Evolutionary conservation across 1,140 invertebrate species (phyloP).

Genomic region (Drosophila kurseongensis): DNA sequence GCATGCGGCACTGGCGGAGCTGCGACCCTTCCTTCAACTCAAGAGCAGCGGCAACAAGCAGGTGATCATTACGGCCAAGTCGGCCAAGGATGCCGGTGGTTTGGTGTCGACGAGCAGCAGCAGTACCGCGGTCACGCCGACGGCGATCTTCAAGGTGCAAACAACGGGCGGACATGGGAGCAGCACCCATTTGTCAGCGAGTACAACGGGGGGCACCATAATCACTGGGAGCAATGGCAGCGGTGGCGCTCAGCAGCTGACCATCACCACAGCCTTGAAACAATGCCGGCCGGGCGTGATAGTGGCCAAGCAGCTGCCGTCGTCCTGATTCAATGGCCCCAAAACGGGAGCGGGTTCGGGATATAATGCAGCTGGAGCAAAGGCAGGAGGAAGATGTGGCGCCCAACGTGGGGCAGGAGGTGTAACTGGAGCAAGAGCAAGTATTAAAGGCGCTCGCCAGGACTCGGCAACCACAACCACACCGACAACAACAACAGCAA

Average conservation of each 20-base stretch:
- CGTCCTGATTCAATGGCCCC: constrained; percentile 79
- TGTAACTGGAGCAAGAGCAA: constrained; percentile 38
- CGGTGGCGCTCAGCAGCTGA: constrained; percentile 57
- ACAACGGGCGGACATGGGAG: constrained; percentile 26
- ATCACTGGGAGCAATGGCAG: constrained; percentile 52
- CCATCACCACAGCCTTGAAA: constrained; percentile 85
- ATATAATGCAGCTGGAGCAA: constrained; percentile 13
- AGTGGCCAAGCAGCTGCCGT: constrained; percentile 90
- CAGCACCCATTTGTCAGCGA: constrained; percentile 18
- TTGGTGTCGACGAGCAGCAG: constrained; percentile 27
- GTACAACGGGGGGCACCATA: constrained; percentile 15
- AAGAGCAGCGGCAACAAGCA: constrained; percentile 74
- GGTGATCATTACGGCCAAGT: constrained; percentile 70
- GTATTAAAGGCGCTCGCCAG: constrained; percentile 67
- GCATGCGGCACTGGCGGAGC: constrained; percentile 87
- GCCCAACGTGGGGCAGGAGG: constrained; percentile 22
- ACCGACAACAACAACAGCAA: constrained; percentile 10
- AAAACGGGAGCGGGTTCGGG: constrained; percentile 25
- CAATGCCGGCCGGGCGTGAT: constrained; percentile 94
- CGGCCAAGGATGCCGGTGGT: constrained; percentile 52
- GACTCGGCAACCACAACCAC: constrained; percentile 29
- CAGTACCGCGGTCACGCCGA: constrained; percentile 59
- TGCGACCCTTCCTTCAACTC: constrained; percentile 88
- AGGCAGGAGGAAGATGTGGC: constrained; percentile 24
- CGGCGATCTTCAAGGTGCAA: constrained; percentile 81